Evolutionary conservation across 2,797 vertebrate species (phyloP).

Genomic region (Esox lucius): DNA sequence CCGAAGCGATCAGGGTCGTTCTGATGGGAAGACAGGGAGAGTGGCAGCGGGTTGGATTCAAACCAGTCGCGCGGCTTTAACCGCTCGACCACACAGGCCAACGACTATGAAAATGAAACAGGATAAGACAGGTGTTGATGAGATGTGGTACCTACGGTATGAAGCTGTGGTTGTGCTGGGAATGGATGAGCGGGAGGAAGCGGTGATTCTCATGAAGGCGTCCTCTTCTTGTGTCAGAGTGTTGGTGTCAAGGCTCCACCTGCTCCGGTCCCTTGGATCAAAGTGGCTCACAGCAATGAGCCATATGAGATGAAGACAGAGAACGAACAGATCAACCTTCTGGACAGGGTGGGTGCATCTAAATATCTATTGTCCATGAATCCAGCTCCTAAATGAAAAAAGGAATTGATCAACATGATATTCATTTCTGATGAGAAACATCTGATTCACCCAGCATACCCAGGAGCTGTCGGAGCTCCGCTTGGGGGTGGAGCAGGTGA

Average conservation of each 20-base stretch:
- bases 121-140: too few species aligned
- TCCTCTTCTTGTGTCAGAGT: conserved; percentile 44
- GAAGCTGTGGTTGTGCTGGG: not conserved
- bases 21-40: too few species aligned
- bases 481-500: conserved; percentile 75
- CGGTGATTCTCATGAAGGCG: not conserved
- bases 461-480: conserved; percentile 80
- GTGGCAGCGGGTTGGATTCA: too few species aligned
- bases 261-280: conserved; percentile 77
- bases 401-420: not conserved
- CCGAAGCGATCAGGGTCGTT: too few species aligned
- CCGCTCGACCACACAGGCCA: too few species aligned
- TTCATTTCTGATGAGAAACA: not conserved
- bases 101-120: too few species aligned
- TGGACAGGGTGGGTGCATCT: conserved; percentile 69
- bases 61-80: too few species aligned
- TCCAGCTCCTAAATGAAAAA: conserved; percentile 5
- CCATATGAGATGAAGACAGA: conserved; percentile 53
- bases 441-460: conserved; percentile 57
- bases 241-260: conserved; percentile 49
- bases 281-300: conserved; percentile 54
- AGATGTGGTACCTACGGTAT: too few species aligned
- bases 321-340: conserved; percentile 59
- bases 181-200: not conserved
- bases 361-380: not conserved